Evolutionary conservation across 2,113 vertebrate species (phyloP), one percentile per base, ranked within the genome.

Genomic region (Onychostruthus taczanowskii): DNA sequence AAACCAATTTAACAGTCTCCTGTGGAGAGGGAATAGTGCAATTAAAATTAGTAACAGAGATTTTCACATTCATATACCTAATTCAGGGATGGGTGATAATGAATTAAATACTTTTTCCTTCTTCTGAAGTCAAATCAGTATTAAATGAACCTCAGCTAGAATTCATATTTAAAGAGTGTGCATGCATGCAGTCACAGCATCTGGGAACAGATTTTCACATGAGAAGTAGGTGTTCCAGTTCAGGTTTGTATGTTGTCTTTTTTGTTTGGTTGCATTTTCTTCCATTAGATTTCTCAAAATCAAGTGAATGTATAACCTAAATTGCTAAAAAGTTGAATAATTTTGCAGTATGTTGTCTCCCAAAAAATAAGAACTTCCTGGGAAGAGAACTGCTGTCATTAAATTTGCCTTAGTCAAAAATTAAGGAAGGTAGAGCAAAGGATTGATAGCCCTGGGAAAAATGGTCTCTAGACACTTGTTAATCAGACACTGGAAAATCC

Each of bases 31-130:
- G 98, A 98, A 98, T 97, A 97, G 97, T 98, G 97, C 98, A 98
- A 98, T 98, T 98, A 98, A 98, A 98, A 98, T 98, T 98, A 98
- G 98, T 98, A 98, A 98, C 97, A 98, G 97, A 98, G 97, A 97
- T 98, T 98, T 98, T 98, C 97, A 98, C 97, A 97, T 98, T 96
- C 97, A 94, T 97, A 95, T 95, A 97, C 98, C 95, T 98, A 98
- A 97, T 97, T 98, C 98, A 98, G 97, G 94, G 95, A 95, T 97
- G 95, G 96, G 66, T 97, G 96, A 97, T 98, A 98, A 98, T 98
- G 97, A 98, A 98, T 98, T 98, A 98, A 98, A 97, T 98, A 96
- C 97, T 97, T 98, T 97, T 96, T 96, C 89, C 86, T 98, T 96
- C 90, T 96, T 97, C 94, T 97, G 95, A 97, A 98, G 96, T 97